phyloP scores from a whole-genome alignment of 2,888 invertebrate species.

The Thera britannica region DNA sequence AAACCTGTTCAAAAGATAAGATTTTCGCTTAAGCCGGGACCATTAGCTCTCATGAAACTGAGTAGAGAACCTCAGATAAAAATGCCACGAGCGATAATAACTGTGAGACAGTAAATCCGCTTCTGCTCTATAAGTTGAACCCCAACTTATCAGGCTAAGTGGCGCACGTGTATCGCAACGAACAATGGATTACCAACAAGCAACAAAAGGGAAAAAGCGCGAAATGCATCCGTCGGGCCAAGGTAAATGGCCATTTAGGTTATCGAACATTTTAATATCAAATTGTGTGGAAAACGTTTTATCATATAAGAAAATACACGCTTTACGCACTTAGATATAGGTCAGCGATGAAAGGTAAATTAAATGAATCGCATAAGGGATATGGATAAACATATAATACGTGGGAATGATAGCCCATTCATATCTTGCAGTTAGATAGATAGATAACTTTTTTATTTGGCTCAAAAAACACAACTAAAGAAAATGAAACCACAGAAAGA shows the following conservation, averaged over 20 bases:
- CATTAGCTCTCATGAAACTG: background rate
- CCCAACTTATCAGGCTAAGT: conserved; percentile 15
- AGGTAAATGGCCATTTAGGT: conserved; percentile 40
- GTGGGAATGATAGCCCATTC: too few relatives aligned
- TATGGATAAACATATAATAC: too few relatives aligned
- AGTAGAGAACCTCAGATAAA: background rate
- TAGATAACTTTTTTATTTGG: too few relatives aligned
- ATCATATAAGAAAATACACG: background rate
- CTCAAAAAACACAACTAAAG: too few relatives aligned
- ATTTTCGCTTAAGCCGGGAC: background rate
- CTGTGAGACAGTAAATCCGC: background rate
- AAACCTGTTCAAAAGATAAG: background rate
- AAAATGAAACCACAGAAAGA: too few relatives aligned
- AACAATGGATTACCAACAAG: conserved; percentile 44
- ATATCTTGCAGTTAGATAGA: too few relatives aligned
- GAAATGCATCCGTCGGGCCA: conserved; percentile 54
- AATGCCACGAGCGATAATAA: background rate
- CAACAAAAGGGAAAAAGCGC: conserved; percentile 50
- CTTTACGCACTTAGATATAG: background rate
- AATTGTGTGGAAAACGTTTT: conserved; percentile 6
- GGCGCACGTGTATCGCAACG: conserved; percentile 36
- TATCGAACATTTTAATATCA: conserved; percentile 5
- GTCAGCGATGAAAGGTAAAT: background rate
- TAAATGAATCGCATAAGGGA: background rate
- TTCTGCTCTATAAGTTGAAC: conserved; percentile 14